Evolutionary conservation across 2,888 invertebrate species (phyloP), one percentile per base, ranked within the genome.

Genomic region (Eupeodes luniger): DNA sequence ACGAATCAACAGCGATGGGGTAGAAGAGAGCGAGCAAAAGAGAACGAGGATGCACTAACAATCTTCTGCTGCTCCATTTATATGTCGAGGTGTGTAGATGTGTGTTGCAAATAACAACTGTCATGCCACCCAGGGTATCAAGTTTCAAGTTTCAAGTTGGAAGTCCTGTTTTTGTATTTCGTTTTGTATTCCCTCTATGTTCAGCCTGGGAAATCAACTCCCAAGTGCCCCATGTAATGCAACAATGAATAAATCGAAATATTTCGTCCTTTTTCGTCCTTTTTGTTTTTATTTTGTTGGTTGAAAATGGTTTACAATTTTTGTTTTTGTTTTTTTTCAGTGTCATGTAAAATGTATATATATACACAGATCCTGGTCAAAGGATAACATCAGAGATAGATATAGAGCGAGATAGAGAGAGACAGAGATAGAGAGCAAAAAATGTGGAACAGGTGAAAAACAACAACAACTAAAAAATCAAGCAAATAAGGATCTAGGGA

Each of bases 191-290:
- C 55, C 36, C 72, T 40, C 14, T 10, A 27, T 27, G 16, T 12
- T 7, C 69, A 47, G 47, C 19, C 11, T 36, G 67, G 81, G 67
- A 75, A 79, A 79, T 62, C 19, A 57, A 70, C 19, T 67, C 72
- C 74, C 66, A 77, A 83, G 80, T 67, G 84, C 74, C 59, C 88
- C 64, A 88, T 78, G 84, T 78, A 88, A 88, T 85, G 88, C 85
- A 85, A 88, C 88, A 88, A 88, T 88, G 88, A 88, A 88, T 88
- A 85, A 85, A 88, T 88, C 81, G 84, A 78, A 84, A 75, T 88
- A 75, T 84, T 84, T 85, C 19, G 49, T 75, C 49, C 47, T 72
- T 72, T 16, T 49, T 67, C 79, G 62, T 69, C 80, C 66, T 74
- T 74, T 53, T 55, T n/a, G 19, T 70, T 49, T 16, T 69, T 36